Conservation (phyloP, 2,797 vertebrate species). For the Aulostomus chinensis region DNA sequence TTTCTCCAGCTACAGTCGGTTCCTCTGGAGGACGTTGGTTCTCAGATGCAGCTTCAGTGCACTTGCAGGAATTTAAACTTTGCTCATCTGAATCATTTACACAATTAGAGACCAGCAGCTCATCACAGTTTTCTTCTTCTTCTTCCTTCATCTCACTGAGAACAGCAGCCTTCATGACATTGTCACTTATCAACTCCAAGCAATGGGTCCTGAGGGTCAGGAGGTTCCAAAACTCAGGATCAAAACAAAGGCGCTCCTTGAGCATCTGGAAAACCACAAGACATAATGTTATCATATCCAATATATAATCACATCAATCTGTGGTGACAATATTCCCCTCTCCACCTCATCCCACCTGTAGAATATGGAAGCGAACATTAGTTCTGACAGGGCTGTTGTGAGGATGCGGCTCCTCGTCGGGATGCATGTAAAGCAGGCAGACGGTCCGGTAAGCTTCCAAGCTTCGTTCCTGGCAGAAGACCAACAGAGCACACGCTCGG, state of each 20-base stretch:
- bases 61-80: constrained; percentile 15
- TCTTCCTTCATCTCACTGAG: constrained; percentile 84
- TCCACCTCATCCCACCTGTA: constrained; percentile 61
- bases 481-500: constrained; percentile 90
- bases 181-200: constrained; percentile 88
- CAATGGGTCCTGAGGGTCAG: constrained; percentile 93
- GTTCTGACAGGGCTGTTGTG: constrained; percentile 88
- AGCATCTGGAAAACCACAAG: constrained; percentile 83
- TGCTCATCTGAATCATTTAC: constrained; percentile 31
- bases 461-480: constrained; percentile 94
- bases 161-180: constrained; percentile 77
- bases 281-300: background rate
- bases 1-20: background rate
- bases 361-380: constrained; percentile 88
- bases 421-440: constrained; percentile 90
- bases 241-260: constrained; percentile 94
- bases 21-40: constrained; percentile 13
- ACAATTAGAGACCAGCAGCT: constrained; percentile 52
- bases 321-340: background rate
- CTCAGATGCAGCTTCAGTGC: constrained; percentile 10
- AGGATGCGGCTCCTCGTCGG: constrained; percentile 92
- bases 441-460: constrained; percentile 91
- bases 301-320: no score
- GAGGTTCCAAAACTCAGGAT: constrained; percentile 98
- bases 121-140: constrained; percentile 65